Conservation (phyloP, 2,888 invertebrate genomes). For the Omphaloscelis lunosa region DNA sequence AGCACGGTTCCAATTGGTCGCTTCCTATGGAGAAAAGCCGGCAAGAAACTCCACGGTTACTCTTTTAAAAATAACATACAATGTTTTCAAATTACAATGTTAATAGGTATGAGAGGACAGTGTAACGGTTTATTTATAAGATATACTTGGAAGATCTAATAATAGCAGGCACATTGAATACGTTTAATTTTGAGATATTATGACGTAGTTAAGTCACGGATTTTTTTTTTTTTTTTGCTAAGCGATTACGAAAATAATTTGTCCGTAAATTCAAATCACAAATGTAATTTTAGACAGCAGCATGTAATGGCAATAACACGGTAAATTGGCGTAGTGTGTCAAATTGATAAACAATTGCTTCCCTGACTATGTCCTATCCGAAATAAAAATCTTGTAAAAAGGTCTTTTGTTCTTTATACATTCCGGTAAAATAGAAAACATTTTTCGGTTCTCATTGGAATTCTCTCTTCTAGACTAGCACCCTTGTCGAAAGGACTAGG, state of each 20-base stretch:
- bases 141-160: neutral
- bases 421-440: constrained; percentile 5
- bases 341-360: neutral
- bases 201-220: neutral
- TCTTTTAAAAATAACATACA: no score
- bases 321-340: neutral
- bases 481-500: constrained; percentile 3
- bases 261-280: neutral
- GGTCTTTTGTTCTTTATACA: neutral
- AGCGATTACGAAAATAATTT: no score
- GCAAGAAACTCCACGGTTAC: no score
- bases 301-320: neutral
- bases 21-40: no score
- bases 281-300: neutral
- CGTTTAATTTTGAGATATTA: neutral
- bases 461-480: neutral
- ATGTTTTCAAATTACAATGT: no score
- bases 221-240: neutral
- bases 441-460: neutral
- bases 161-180: neutral
- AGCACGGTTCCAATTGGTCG: no score
- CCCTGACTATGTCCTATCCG: neutral
- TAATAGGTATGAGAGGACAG: no score
- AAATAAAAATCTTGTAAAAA: neutral
- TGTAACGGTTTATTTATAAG: neutral